Evolutionary conservation across 2,113 vertebrate species (phyloP), one percentile per base, ranked within the genome.

Genomic region (Spea bombifrons): DNA sequence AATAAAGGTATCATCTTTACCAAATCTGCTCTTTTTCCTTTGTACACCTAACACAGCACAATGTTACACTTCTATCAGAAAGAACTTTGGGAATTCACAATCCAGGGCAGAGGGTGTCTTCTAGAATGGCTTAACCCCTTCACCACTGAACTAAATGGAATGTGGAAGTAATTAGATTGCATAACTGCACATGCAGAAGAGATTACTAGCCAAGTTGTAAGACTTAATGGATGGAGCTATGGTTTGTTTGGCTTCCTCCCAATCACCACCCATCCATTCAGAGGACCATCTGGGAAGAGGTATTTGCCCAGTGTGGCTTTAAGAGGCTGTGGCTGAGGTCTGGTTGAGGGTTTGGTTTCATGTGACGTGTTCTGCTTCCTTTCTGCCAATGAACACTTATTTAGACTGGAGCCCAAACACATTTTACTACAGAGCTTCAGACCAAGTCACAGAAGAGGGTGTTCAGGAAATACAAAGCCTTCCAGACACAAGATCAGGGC

Each of bases 311-410:
- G n/a, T 59, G 16, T 75, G 74, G 10, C 64, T 75, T 75, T 44
- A 68, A 67, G 78, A 48, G 77, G 77, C 70, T 73, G 77, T 73
- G 46, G 73, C 70, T 17, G 48, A 57, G 80, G 61, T 79, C 0
- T 84, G 87, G 89, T 90, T 92, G 89, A 91, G 90, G 87, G 90
- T 89, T 86, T 82, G 90, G 90, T 66, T 78, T 82, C 76, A 5
- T 81, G 53, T 49, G 46, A 72, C 5, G 82, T 70, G 78, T 73
- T 69, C 81, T 59, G 78, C 71, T 72, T 73, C 87, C 88, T 86
- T 84, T 87, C 78, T 76, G 84, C 80, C 72, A 4, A 8, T 83
- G 85, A 75, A 46, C 49, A 73, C 8, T 79, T 71, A 73, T 79
- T 79, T 66, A 72, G 50, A 50, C 48, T 44, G 75, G 80, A 87